Evolutionary conservation across 2,113 vertebrate species (phyloP).

Genomic region (Elaphurus davidianus): DNA sequence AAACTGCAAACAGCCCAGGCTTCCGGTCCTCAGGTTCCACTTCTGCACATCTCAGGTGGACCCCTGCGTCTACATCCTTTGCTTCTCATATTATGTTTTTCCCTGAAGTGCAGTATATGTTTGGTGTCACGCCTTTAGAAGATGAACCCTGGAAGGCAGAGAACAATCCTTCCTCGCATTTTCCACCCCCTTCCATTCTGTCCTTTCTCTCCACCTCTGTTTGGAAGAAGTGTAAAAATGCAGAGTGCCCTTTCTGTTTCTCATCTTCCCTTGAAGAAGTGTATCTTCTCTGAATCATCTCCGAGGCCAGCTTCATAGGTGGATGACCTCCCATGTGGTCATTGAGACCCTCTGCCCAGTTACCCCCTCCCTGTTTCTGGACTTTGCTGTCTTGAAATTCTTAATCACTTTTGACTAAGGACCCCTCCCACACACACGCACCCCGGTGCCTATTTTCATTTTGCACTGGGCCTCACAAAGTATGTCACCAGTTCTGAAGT

Average conservation of each 20-base stretch:
- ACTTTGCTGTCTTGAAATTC: background rate
- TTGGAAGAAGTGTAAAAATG: background rate
- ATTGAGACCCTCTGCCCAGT: accelerated
- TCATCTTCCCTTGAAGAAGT: background rate
- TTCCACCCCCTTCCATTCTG: background rate
- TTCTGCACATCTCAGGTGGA: accelerated
- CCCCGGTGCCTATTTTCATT: background rate
- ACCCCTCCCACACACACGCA: background rate
- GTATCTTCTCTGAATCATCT: accelerated
- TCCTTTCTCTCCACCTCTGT: background rate
- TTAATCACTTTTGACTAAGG: background rate
- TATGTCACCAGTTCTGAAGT: background rate
- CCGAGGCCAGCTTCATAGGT: accelerated
- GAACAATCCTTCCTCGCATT: background rate
- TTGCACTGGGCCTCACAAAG: background rate
- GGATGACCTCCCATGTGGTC: accelerated
- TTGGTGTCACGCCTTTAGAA: background rate
- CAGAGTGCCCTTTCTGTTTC: background rate
- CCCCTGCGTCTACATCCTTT: accelerated
- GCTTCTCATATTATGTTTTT: too few relatives aligned
- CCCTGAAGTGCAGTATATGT: accelerated
- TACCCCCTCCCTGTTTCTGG: accelerated
- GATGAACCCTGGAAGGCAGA: too few relatives aligned
- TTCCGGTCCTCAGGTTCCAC: accelerated
- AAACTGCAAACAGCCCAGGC: accelerated